Base-by-base conservation (phyloP, 1,140 invertebrate genomes). In the Nephila pilipes region DNA sequence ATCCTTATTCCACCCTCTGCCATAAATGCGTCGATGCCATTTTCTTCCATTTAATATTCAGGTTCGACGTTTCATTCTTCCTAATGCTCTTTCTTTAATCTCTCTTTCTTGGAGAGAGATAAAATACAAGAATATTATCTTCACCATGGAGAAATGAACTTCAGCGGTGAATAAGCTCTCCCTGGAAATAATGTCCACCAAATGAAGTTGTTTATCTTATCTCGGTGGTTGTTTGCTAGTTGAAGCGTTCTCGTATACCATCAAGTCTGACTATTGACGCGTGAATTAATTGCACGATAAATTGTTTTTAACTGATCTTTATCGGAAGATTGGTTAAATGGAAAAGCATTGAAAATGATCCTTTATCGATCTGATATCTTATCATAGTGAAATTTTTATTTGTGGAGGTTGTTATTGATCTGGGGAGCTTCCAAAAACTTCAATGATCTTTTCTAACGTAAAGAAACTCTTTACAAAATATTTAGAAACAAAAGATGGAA, bases 151-250 rank as follows among this genome's bases (percentile, higher is more conserved):
- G 69, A 75, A n/a, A n/a, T n/a, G n/a, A n/a, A n/a, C n/a, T n/a
- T n/a, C n/a, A n/a, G 69, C 32, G 69, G 69, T 75, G 69, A 75
- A 75, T 75, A 75, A 75, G 29, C 69, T 32, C 32, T 32, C 10
- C n/a, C 69, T 16, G 14, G 65, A 75, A 75, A 29, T 75, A 36
- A 36, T 75, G 69, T 58, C 57, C n/a, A 8, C 60, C 69, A 75
- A 75, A 75, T 75, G 69, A 75, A 75, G 69, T 75, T 75, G 69
- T 36, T 75, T 75, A 75, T 75, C 69, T 75, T 75, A 75, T 75
- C 69, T 75, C 32, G 1, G 2, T 20, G 29, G 69, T 36, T 75
- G 69, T 75, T 75, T 75, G 69, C 69, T 16, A 32, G 25, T 58
- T 22, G 16, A 22, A 58, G 20, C 20, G 12, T 58, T 22, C 18